Evolutionary conservation across 2,113 vertebrate genomes (phyloP), one percentile per base, ranked within the genome.

Genomic region (Phaethornis superciliosus): DNA sequence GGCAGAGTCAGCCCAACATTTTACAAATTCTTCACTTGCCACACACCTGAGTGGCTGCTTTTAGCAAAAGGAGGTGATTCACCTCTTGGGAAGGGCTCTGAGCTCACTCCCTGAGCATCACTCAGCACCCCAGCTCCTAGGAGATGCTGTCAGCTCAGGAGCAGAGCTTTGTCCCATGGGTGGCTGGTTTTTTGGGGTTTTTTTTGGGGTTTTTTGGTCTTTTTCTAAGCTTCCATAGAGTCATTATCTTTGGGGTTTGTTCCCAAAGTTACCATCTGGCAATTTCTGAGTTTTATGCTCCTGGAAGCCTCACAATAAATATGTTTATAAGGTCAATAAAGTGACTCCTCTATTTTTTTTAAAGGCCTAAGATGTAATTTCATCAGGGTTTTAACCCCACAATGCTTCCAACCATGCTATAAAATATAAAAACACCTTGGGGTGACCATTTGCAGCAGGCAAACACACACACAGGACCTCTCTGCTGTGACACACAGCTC

Each of bases 11-110:
- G 16, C 35, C 54, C 28, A 59, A 40, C 49, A 17, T 21, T 1
- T 4, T 5, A 7, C 4, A 65, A 70, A 87, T 96, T 82, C 71
- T 56, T 77, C 4, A 16, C 32, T 13, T 28, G 20, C 32, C 6
- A 26, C 12, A 4, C 23, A 42, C 63, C 12, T 70, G 9, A 0
- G 49, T 0, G 12, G 32, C 26, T 56, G 52, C 49, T 72, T 12
- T 77, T 56, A 93, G 26, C 64, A 55, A 89, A 78, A 85, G 70
- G 4, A 56, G 67, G 37, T 81, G 93, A 94, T 33, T 93, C 88
- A 94, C 26, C 75, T 27, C 76, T 22, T n/a, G 27, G 10, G 47
- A 78, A 44, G 51, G 23, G 21, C 33, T 64, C 12, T 28, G 70
- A 79, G 28, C 7, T 68, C 70, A 71, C 6, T 28, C 63, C 67